These are phyloP conservation scores for Aphodius granarius DNA, from an alignment of 2,888 invertebrate genomes.

Conservation along the genomic window DNA sequence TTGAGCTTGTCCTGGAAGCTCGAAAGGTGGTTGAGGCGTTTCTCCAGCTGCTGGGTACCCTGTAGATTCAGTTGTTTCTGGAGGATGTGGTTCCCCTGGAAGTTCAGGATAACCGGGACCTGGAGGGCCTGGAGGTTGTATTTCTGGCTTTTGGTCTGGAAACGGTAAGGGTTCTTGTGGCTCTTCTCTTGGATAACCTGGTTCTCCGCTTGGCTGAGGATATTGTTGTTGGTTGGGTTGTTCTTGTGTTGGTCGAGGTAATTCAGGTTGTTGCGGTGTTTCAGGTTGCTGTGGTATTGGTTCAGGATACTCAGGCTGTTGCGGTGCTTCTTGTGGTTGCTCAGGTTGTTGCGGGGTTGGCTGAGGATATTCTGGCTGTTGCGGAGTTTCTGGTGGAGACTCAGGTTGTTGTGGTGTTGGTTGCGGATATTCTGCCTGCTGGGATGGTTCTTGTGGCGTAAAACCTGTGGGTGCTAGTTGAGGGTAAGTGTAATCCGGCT, in stretches of 20 bases:
- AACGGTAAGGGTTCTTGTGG: not conserved
- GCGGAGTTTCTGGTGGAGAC: slow-evolving; percentile 15
- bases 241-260: not conserved
- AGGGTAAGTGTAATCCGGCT: not conserved
- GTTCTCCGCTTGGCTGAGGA: not conserved
- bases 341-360: slow-evolving; percentile 18
- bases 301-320: slow-evolving; percentile 22
- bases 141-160: not conserved
- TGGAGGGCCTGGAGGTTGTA: slow-evolving; percentile 2
- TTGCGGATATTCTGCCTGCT: slow-evolving; percentile 8
- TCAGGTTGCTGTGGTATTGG: slow-evolving; percentile 23
- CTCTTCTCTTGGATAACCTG: not conserved
- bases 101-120: slow-evolving; percentile 27
- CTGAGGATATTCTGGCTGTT: slow-evolving; percentile 18
- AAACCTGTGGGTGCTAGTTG: slow-evolving; percentile 24
- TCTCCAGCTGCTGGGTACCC: slow-evolving; percentile 22
- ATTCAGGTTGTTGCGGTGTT: slow-evolving; percentile 25
- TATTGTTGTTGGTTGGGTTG: slow-evolving; percentile 1
- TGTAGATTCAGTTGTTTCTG: not conserved
- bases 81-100: slow-evolving; percentile 16
- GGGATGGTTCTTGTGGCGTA: not conserved
- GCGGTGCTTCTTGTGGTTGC: slow-evolving; percentile 17
- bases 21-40: slow-evolving; percentile 29
- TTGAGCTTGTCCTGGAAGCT: slow-evolving; percentile 11
- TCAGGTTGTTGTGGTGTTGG: slow-evolving; percentile 18